Percentiles rank a stretch among this genome's conserved stretches.
These are phyloP conservation scores for Diadegma fenestrale DNA, from an alignment of 2,888 invertebrate genomes.

Conservation along the genomic window DNA sequence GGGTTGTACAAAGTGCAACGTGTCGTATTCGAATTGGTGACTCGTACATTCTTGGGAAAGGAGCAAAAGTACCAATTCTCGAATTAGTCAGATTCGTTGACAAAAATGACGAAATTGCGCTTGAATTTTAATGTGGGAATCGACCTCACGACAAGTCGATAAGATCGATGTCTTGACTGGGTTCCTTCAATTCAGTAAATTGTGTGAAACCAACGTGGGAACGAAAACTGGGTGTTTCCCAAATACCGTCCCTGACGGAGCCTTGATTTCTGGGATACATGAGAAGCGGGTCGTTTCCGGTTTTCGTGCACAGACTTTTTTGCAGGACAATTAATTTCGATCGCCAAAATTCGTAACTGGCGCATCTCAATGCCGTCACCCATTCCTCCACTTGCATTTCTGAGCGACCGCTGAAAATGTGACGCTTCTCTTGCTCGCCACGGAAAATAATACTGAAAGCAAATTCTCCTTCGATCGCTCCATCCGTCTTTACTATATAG, in stretches of 20 bases:
- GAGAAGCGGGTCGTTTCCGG: slow-evolving; percentile 89
- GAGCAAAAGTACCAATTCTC: background rate
- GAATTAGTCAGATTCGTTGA: background rate
- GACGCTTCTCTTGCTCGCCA: slow-evolving; percentile 89
- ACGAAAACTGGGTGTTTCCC: slow-evolving; percentile 79
- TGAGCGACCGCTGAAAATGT: slow-evolving; percentile 90
- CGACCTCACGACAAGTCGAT: slow-evolving; percentile 57
- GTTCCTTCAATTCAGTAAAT: slow-evolving; percentile 36
- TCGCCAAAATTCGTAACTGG: slow-evolving; percentile 91
- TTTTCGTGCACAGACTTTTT: slow-evolving; percentile 89
- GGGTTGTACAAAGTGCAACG: background rate
- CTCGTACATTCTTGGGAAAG: background rate
- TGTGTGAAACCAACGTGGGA: slow-evolving; percentile 80
- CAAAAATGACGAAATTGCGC: background rate
- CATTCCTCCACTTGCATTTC: slow-evolving; percentile 90
- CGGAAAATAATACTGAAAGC: slow-evolving; percentile 91
- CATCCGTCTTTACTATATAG: slow-evolving; percentile 89
- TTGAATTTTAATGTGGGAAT: background rate
- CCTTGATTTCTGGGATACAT: slow-evolving; percentile 88
- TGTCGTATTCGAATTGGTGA: background rate
- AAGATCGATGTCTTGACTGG: slow-evolving; percentile 50
- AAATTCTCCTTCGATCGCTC: slow-evolving; percentile 88
- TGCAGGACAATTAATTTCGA: slow-evolving; percentile 88
- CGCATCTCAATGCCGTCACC: slow-evolving; percentile 89
- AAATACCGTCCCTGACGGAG: slow-evolving; percentile 81